Evolutionary conservation across 2,888 invertebrate species (phyloP).

Genomic region (Diploptera punctata): DNA sequence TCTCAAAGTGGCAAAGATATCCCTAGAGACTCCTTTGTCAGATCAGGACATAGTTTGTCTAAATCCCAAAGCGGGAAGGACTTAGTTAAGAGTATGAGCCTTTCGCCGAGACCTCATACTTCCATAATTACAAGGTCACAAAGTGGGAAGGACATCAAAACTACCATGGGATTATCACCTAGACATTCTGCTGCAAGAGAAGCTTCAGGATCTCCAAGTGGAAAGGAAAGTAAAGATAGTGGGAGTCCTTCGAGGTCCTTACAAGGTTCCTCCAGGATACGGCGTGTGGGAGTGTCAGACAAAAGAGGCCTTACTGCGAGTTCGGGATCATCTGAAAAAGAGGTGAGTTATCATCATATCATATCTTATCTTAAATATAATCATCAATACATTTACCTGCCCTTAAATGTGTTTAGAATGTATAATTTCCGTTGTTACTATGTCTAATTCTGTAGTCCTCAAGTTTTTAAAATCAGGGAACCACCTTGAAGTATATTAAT

Average conservation of each 20-base stretch:
- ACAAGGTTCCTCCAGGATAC: not conserved
- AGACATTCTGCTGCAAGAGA: not conserved
- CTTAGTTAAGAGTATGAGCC: not conserved
- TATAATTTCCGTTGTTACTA: no score
- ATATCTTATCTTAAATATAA: no score
- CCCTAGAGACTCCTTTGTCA: not conserved
- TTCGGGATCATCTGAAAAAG: constrained; percentile 34
- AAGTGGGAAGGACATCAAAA: not conserved
- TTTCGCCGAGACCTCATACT: not conserved
- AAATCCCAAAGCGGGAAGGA: constrained; percentile 13
- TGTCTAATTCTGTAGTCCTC: no score
- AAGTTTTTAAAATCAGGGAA: no score
- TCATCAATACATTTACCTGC: no score
- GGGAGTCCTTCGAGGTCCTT: not conserved
- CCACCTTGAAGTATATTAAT: no score
- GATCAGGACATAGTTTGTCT: not conserved
- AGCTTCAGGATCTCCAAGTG: not conserved
- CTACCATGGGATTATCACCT: not conserved
- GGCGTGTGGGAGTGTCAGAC: constrained; percentile 12
- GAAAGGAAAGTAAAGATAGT: not conserved
- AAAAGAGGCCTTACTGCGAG: not conserved
- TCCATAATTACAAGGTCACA: not conserved
- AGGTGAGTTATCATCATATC: no score
- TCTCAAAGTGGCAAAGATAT: constrained; percentile 13
- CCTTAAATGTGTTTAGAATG: no score